A percentile compares a stretch with the other conserved stretches of the same genome.
Evolutionary conservation across 1,140 invertebrate genomes (phyloP).

Genomic region (Drosophila fuyamai): DNA sequence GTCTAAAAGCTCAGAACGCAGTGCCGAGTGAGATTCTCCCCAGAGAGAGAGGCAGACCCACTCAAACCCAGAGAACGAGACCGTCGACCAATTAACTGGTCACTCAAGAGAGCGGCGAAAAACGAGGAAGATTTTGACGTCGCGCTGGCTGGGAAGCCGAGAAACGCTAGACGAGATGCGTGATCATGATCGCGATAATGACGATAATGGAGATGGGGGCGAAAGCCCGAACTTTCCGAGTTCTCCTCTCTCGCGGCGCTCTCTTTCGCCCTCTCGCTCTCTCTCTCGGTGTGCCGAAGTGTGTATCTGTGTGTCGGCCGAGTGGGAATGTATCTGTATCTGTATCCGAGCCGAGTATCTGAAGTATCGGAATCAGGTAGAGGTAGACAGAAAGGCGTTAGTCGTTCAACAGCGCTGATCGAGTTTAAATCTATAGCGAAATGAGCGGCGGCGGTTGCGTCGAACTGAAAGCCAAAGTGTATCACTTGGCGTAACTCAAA

Average conservation of each 20-base stretch:
- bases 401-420: conserved; percentile 84
- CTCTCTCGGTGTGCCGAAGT: background rate
- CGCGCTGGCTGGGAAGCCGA: conserved; percentile 52
- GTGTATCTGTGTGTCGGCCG: too few relatives aligned
- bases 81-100: conserved; percentile 41
- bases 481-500: conserved; percentile 34
- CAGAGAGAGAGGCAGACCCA: background rate
- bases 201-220: conserved; percentile 26
- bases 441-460: conserved; percentile 26
- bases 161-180: conserved; percentile 45
- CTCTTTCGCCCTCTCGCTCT: conserved; percentile 2
- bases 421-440: conserved; percentile 80
- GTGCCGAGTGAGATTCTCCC: background rate
- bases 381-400: conserved; percentile 85
- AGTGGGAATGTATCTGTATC: conserved; percentile 12
- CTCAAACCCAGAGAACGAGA: background rate
- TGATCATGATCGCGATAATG: conserved; percentile 49
- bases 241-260: conserved; percentile 1
- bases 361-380: conserved; percentile 82
- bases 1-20: conserved; percentile 2
- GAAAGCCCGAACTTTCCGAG: conserved; percentile 32
- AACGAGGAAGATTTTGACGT: conserved; percentile 46
- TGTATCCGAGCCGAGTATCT: conserved; percentile 48
- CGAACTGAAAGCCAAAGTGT: conserved; percentile 24
- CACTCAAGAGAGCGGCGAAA: conserved; percentile 29